Evolutionary conservation across 2,113 vertebrate species (phyloP).

Genomic region (Ciconia boyciana): DNA sequence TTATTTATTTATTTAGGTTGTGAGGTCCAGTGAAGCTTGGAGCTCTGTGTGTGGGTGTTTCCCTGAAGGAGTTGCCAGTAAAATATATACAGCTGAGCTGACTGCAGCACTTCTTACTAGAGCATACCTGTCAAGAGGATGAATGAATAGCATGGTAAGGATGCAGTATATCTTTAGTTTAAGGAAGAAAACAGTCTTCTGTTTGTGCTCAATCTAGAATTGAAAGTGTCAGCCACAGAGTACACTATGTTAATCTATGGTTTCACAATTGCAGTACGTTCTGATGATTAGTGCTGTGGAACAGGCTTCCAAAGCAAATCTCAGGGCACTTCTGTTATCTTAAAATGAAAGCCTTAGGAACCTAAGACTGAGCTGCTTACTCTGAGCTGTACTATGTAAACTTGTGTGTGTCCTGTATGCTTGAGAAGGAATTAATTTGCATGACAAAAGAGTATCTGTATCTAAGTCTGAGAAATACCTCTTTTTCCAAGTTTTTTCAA

Average conservation of each 20-base stretch:
- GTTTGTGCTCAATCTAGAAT: neutral
- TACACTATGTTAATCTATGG: slow-evolving; percentile 6
- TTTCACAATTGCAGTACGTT: neutral
- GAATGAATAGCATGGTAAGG: neutral
- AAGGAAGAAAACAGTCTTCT: neutral
- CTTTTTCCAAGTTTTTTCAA: neutral
- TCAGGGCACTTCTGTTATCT: slow-evolving; percentile 8
- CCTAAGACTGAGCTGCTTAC: neutral
- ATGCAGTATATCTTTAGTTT: neutral
- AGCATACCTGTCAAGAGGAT: slow-evolving; percentile 3
- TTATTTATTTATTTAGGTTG: neutral
- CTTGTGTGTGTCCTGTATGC: neutral
- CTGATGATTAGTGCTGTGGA: slow-evolving; percentile 9
- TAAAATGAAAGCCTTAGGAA: slow-evolving; percentile 29
- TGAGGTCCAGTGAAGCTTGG: neutral
- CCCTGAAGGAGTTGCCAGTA: neutral
- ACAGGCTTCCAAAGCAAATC: slow-evolving; percentile 23
- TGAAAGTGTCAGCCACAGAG: neutral
- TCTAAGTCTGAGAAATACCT: neutral
- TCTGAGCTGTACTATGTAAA: neutral
- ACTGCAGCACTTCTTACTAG: neutral
- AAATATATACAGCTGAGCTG: neutral
- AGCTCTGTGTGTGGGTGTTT: neutral
- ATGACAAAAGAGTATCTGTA: neutral
- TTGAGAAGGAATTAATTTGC: neutral